Evolutionary conservation across 2,797 vertebrate genomes (phyloP).

Genomic region (Bradypus variegatus): DNA sequence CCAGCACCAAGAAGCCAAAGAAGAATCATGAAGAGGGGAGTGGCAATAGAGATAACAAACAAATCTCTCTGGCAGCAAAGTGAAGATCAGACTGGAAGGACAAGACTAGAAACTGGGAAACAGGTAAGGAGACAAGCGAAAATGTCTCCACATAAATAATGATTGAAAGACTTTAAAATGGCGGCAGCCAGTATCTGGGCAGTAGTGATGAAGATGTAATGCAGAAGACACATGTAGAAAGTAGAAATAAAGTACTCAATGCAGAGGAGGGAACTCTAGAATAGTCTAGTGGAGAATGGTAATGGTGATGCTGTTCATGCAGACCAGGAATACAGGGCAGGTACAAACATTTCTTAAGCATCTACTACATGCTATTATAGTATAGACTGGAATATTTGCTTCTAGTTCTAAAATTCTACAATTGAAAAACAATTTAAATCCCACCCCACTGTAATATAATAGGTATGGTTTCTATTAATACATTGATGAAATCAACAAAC

Average conservation of each 20-base stretch:
- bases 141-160: not conserved
- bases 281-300: not conserved
- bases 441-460: not conserved
- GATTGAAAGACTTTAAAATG: not conserved
- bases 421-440: not conserved
- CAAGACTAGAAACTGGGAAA: not conserved
- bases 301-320: not conserved
- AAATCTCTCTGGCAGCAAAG: not conserved
- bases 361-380: rapidly evolving
- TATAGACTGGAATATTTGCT: too few species aligned
- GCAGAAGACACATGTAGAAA: not conserved
- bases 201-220: not conserved
- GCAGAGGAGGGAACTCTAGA: not conserved
- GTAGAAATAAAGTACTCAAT: not conserved
- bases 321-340: not conserved
- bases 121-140: not conserved
- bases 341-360: not conserved
- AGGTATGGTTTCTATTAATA: not conserved
- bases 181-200: too few species aligned
- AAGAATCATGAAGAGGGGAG: not conserved
- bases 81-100: not conserved
- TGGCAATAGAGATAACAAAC: not conserved
- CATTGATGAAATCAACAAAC: not conserved
- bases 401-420: not conserved
- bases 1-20: not conserved